Evolutionary conservation across 1,140 invertebrate species (phyloP).

Genomic region (Kradibia gibbosae): DNA sequence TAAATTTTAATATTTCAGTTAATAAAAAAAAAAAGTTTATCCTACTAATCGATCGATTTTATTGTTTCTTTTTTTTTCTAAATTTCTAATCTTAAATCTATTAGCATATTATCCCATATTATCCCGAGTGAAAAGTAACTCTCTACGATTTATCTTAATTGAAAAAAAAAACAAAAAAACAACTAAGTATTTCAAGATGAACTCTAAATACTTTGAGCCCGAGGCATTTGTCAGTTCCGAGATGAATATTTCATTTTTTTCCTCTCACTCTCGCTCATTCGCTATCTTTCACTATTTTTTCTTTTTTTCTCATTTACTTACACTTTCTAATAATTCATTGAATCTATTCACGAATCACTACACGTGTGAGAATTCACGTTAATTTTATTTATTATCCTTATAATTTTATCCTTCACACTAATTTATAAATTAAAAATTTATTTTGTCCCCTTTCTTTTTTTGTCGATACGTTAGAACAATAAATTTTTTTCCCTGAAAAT

Average conservation of each 20-base stretch:
- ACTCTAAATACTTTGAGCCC: neutral
- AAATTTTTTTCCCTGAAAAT: neutral
- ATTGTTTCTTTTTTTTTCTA: neutral
- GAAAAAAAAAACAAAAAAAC: constrained; percentile 4
- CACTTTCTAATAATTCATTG: too few relatives aligned
- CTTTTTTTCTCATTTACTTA: neutral
- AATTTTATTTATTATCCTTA: too few relatives aligned
- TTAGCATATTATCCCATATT: neutral
- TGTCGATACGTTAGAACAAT: neutral
- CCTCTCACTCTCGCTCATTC: neutral
- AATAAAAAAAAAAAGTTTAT: too few relatives aligned
- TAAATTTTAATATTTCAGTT: too few relatives aligned
- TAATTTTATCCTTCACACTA: too few relatives aligned
- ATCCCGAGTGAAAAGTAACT: neutral
- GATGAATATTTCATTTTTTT: constrained; percentile 7
- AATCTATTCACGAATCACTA: neutral
- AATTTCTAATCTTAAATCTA: neutral
- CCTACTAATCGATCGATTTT: too few relatives aligned
- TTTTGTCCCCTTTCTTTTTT: neutral
- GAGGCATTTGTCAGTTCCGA: constrained; percentile 6
- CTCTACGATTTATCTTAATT: neutral
- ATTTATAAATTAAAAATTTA: too few relatives aligned
- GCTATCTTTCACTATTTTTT: neutral
- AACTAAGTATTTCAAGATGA: neutral
- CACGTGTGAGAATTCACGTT: neutral